These are phyloP conservation scores for Labroides dimidiatus DNA, from an alignment of 2,797 vertebrate genomes.

Conservation along the genomic window DNA sequence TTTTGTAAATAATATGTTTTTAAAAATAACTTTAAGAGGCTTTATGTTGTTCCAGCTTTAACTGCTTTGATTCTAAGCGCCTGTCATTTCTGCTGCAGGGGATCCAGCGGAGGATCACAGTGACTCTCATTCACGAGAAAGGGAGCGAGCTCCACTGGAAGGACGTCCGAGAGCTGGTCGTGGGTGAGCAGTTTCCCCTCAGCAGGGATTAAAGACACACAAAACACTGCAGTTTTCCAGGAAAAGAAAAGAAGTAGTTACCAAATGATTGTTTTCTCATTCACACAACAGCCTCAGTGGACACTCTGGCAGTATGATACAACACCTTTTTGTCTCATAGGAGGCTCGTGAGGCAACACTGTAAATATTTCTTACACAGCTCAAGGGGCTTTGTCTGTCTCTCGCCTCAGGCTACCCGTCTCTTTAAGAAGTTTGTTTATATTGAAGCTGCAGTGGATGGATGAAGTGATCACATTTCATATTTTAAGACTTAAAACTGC, in stretches of 20 bases:
- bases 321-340: constrained; percentile 7
- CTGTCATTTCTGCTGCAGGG: constrained; percentile 83
- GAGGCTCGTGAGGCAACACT: constrained; percentile 10
- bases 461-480: constrained; percentile 47
- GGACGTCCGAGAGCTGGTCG: constrained; percentile 96
- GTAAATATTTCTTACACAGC: constrained; percentile 1
- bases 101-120: constrained; percentile 96
- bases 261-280: constrained; percentile 5
- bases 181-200: constrained; percentile 86
- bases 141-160: constrained; percentile 99
- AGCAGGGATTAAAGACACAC: not conserved
- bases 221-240: constrained; percentile 4
- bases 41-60: constrained; percentile 9
- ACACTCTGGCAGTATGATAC: not conserved
- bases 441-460: constrained; percentile 34
- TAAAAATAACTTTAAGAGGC: not conserved
- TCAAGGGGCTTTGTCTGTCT: constrained; percentile 14
- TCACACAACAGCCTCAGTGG: constrained; percentile 8
- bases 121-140: constrained; percentile 98
- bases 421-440: constrained; percentile 31
- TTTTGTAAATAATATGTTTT: not conserved
- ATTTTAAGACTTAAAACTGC: constrained; percentile 30
- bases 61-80: constrained; percentile 26
- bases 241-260: not conserved
- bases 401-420: constrained; percentile 2